phyloP scores from a whole-genome alignment of 2,113 vertebrate species.

The Oenanthe melanoleuca region DNA sequence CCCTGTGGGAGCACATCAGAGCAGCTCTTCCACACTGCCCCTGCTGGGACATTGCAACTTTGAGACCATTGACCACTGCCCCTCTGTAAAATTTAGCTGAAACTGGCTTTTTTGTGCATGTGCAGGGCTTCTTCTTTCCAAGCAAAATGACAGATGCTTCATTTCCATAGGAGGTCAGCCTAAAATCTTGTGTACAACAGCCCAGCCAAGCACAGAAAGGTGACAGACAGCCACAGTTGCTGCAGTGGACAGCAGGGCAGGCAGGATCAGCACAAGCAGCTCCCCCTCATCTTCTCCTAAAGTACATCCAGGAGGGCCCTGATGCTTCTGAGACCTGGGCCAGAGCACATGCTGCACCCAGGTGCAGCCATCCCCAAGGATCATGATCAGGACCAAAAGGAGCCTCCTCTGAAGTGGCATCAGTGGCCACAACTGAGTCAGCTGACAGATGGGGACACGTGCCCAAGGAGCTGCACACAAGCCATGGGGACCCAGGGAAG shows the following conservation, averaged over 20 bases:
- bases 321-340: not conserved
- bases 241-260: not conserved
- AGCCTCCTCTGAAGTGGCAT: not conserved
- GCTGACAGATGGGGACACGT: rapidly evolving
- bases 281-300: not conserved
- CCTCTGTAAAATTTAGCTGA: not conserved
- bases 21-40: not conserved
- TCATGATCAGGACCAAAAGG: not conserved
- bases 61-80: rapidly evolving
- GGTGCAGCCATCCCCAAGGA: not conserved
- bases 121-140: not conserved
- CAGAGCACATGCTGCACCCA: not conserved
- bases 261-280: not conserved
- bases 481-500: rapidly evolving
- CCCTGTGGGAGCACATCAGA: not conserved
- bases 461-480: not conserved
- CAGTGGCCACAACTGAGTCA: not conserved
- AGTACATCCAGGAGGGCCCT: not conserved
- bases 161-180: not conserved
- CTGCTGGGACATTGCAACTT: not conserved
- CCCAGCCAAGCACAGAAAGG: not conserved
- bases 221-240: not conserved
- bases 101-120: not conserved
- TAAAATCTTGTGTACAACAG: not conserved
- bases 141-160: not conserved